These are phyloP conservation scores for Sycophaga agraensis DNA, from an alignment of 1,140 invertebrate genomes.

Conservation along the genomic window DNA sequence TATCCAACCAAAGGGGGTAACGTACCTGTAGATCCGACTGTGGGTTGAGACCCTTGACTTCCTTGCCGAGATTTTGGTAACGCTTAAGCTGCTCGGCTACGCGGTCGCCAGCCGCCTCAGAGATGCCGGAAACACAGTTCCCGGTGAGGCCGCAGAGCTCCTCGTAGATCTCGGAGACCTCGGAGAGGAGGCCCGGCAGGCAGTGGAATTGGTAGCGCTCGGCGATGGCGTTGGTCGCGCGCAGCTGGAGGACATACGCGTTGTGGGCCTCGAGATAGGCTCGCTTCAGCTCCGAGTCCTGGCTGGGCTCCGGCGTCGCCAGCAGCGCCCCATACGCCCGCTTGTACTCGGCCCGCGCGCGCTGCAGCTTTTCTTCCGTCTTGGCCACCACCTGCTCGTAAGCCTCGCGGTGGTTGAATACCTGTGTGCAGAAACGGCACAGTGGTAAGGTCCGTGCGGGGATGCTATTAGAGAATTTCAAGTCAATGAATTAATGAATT, in stretches of 20 bases:
- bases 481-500: not conserved
- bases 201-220: constrained; percentile 63
- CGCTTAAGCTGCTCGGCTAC: constrained; percentile 45
- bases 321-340: constrained; percentile 79
- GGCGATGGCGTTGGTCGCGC: constrained; percentile 86
- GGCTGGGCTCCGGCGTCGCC: constrained; percentile 53
- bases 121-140: constrained; percentile 48
- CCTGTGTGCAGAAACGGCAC: no score
- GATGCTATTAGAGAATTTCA: not conserved
- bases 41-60: constrained; percentile 41
- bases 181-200: constrained; percentile 45
- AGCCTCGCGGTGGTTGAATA: constrained; percentile 88
- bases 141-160: constrained; percentile 47
- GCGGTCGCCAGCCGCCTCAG: constrained; percentile 45
- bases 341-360: constrained; percentile 78
- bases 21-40: constrained; percentile 47
- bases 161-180: constrained; percentile 52
- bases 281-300: constrained; percentile 64
- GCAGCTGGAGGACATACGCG: constrained; percentile 87
- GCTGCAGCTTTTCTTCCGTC: constrained; percentile 81
- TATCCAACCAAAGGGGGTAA: not conserved
- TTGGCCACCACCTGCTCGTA: constrained; percentile 88
- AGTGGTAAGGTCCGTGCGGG: not conserved
- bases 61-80: constrained; percentile 44
- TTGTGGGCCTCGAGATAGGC: constrained; percentile 91